These are phyloP conservation scores for Endotricha flammealis DNA, from an alignment of 2,888 invertebrate genomes.

Conservation along the genomic window DNA sequence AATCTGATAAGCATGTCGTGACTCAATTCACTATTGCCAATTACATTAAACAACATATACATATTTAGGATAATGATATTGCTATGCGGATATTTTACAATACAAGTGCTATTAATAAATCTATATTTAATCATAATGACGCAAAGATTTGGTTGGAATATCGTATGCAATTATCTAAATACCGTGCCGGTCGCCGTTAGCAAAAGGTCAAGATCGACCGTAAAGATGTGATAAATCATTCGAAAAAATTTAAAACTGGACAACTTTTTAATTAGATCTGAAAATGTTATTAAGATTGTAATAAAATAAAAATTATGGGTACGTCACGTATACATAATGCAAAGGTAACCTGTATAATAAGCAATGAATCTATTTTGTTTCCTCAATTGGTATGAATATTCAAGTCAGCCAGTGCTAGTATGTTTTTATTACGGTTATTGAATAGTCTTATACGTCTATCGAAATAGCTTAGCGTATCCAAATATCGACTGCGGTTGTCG, in stretches of 20 bases:
- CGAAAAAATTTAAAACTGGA: not conserved
- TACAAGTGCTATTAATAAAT: constrained; percentile 8
- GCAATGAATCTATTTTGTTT: too few species aligned
- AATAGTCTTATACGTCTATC: too few species aligned
- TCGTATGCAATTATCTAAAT: constrained; percentile 29
- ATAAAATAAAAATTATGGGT: too few species aligned
- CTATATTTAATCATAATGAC: constrained; percentile 15
- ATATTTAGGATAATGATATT: too few species aligned
- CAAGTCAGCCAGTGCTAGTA: too few species aligned
- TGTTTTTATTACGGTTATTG: too few species aligned
- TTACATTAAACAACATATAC: too few species aligned
- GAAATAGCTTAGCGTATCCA: too few species aligned
- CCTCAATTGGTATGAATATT: too few species aligned
- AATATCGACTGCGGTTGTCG: too few species aligned
- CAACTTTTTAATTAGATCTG: not conserved
- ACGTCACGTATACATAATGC: too few species aligned
- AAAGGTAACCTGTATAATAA: too few species aligned
- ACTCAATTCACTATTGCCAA: not conserved
- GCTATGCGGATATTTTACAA: constrained; percentile 13
- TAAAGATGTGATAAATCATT: constrained; percentile 21
- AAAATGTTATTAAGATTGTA: not conserved
- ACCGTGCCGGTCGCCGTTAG: constrained; percentile 32
- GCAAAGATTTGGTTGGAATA: constrained; percentile 16
- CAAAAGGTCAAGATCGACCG: constrained; percentile 38
- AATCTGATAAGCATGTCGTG: not conserved